Base-by-base conservation (phyloP, 2,113 vertebrate species). In the Hydrolagus affinis region DNA sequence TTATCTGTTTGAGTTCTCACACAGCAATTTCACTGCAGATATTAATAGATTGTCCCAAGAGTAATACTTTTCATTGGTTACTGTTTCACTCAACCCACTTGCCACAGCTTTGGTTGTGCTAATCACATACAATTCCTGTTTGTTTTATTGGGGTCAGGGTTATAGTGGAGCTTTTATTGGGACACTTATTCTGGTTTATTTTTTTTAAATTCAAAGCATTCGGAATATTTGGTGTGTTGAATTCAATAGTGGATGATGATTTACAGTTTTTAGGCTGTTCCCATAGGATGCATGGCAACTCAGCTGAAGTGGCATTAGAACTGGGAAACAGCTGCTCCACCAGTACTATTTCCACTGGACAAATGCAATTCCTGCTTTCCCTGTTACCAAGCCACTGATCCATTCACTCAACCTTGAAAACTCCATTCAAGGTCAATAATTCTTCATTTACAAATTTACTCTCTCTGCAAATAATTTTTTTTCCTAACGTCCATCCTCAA, bases 1-100 rank as follows among this genome's bases (percentile, higher is more conserved):
- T 76, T 72, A 30, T 72, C 28, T 76, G 74, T 76, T 76, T 57
- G 32, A 44, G 32, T 76, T 76, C 32, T 75, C 73, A 75, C 73
- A 56, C 28, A 75, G 28, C 32, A 56, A 56, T 56, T 21, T 19
- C 44, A 76, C 19, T 8, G 30, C 30, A 19, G 30, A 74, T 32
- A 74, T 74, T 74, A 74, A 74, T 74, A 74, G 30, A 74, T 74
- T 74, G 12, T 74, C 30, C 72, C 4, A 17, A 19, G 4, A 32
- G 72, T 28, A 19, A 28, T 72, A 25, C 10, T 6, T 19, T 74
- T 44, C 14, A 44, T 19, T 74, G 14, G 72, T 74, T 74, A 30
- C 28, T 30, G 32, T 19, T n/a, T 30, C 11, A 30, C 25, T 74
- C 28, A 72, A 25, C 70, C 70, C 8, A 19, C 28, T 74, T 32